Evolutionary conservation across 2,113 vertebrate genomes (phyloP), one percentile per base, ranked within the genome.

Genomic region (Gallinago undulata): DNA sequence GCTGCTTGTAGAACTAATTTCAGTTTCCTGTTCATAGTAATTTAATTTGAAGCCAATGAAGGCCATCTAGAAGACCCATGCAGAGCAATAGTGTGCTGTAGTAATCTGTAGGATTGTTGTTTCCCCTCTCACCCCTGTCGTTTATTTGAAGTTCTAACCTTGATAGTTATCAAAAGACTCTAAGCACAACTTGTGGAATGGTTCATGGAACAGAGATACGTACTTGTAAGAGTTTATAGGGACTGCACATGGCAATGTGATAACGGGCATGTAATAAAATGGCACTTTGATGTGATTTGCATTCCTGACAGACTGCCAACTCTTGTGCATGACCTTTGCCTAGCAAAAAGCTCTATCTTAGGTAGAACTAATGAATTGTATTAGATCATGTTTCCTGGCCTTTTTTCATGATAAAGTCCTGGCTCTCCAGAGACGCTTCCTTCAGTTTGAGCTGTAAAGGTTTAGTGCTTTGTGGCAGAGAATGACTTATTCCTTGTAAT

Each of bases 81-180:
- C 15, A 80, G 30, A 75, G 39, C 0, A 5, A 39, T 8, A 7
- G 15, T 59, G 10, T 50, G 27, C 7, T 51, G 13, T 18, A 77
- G 16, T 19, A 75, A 3, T 18, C 35, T 27, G 31, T 48, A 64
- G 6, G 18, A 33, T 81, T 7, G 37, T 23, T n/a, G 1, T 35
- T 59, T 22, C 1, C 11, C 4, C 5, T 6, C 19, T 19, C 9
- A n/a, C 2, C 7, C 13, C 24, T 16, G 16, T 56, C 7, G 18
- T 27, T 50, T 56, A n/a, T 55, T 63, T 74, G 19, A 62, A 51
- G 28, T 43, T 11, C 41, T 72, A 73, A 68, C n/a, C 33, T 41
- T 59, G 55, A 37, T 23, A 51, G 13, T 84, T 48, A 55, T n/a
- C 19, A 57, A 43, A 50, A 33, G 30, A 45, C 22, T 79, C n/a